A percentile compares a stretch with the other conserved stretches of the same genome.
These are phyloP conservation scores for Lasiurus borealis DNA, from an alignment of 2,113 vertebrate species.

Conservation along the genomic window DNA sequence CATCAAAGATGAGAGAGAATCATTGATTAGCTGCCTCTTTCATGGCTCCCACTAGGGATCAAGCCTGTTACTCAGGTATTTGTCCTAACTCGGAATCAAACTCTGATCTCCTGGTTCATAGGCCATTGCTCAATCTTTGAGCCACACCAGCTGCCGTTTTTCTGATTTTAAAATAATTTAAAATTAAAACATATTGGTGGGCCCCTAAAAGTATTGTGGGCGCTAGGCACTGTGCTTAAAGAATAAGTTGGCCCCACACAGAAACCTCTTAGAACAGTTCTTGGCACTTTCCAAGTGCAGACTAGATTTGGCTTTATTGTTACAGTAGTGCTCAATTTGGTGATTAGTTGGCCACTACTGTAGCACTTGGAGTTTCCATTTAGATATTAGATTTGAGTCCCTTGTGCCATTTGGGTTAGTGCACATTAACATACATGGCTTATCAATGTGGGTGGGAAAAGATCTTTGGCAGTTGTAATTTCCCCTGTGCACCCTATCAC, in stretches of 20 bases:
- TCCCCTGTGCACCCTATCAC: not conserved
- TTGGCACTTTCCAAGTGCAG: not conserved
- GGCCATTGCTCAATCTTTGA: no score
- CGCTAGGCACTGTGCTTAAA: not conserved
- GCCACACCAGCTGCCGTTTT: not conserved
- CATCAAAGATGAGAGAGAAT: no score
- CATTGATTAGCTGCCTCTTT: no score
- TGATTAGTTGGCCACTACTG: not conserved
- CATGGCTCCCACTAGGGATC: no score
- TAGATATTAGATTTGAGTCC: conserved; percentile 13
- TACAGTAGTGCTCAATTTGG: not conserved
- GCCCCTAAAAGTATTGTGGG: not conserved
- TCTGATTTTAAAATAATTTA: conserved; percentile 54
- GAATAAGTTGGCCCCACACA: not conserved
- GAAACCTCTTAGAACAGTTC: not conserved
- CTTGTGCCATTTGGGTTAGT: conserved; percentile 27
- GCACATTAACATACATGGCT: not conserved
- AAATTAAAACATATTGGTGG: conserved; percentile 1
- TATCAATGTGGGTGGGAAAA: not conserved
- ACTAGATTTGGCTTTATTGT: conserved; percentile 18
- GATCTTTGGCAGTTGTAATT: not conserved
- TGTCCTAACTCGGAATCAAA: no score
- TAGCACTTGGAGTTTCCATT: not conserved
- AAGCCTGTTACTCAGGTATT: no score
- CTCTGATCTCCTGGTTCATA: no score